Base-by-base conservation (phyloP, 2,113 vertebrate genomes). In the Tricholaema leucomelas region DNA sequence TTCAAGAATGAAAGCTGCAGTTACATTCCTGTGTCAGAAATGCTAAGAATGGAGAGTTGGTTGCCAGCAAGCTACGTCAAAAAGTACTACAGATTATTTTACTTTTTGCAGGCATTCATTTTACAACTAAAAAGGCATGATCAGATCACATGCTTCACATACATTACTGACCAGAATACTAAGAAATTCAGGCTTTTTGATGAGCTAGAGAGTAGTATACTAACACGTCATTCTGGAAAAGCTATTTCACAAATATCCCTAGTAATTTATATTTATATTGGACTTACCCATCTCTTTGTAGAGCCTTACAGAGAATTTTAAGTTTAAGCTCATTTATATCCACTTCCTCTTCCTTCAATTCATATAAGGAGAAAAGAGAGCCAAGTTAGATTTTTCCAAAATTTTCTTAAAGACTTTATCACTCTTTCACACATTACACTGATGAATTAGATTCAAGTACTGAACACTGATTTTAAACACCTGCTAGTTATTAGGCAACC, bases 291-390 rank as follows among this genome's bases (percentile, higher is more conserved):
- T 99, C 98, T 97, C 98, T 98, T 83, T 95, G 98, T 42, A 99
- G 98, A 27, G 98, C 99, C 96, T 97, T 98, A 95, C 98, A 98
- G 50, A 99, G 97, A 96, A 99, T 99, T 95, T 99, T 98, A 87
- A 98, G 97, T 92, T 99, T 99, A 48, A 99, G 97, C 24, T 96
- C 81, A 27, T 98, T 98, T 64, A 98, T 95, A 94, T 99, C 97
- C 71, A 98, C 97, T 10, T 97, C 97, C 59, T 98, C 97, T 27
- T 97, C 97, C 98, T 98, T 95, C 24, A 94, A 10, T 88, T 75
- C 24, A 67, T 10, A 7, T 77, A 67, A 63, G 38, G 66, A 93
- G 48, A 77, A 94, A 80, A 88, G 28, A 89, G 56, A 79, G 56
- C 19, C 16, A 66, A 86, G 80, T 65, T 27, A 74, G 12, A 30